phyloP scores from a whole-genome alignment of 2,888 invertebrate genomes.

The Galeopsomyia nigrocyanea region DNA sequence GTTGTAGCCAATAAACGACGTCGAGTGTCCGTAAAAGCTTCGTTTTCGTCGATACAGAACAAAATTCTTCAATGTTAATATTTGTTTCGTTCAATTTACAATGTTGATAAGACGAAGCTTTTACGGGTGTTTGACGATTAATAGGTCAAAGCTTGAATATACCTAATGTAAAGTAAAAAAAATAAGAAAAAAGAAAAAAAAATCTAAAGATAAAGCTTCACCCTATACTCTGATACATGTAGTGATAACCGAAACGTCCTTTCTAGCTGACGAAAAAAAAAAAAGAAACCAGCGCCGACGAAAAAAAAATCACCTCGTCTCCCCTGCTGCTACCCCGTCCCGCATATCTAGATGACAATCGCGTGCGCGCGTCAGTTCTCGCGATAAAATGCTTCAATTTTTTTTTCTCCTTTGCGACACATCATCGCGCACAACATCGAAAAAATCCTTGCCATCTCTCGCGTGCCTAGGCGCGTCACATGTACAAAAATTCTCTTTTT shows the following conservation, averaged over 20 bases:
- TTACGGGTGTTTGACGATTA: slow-evolving; percentile 41
- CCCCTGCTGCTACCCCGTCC: slow-evolving; percentile 29
- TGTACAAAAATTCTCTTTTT: slow-evolving; percentile 1
- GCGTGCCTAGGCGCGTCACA: background rate
- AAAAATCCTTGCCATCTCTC: background rate
- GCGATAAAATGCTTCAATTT: slow-evolving; percentile 6
- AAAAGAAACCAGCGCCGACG: background rate
- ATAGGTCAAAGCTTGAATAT: slow-evolving; percentile 46
- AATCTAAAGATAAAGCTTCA: slow-evolving; percentile 32
- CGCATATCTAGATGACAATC: slow-evolving; percentile 16
- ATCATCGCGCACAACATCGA: slow-evolving; percentile 12
- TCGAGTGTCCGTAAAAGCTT: slow-evolving; percentile 30
- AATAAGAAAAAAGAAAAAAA: slow-evolving; percentile 21
- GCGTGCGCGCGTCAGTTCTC: slow-evolving; percentile 9
- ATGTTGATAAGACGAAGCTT: slow-evolving; percentile 7
- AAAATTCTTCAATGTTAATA: no score
- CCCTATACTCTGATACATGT: slow-evolving; percentile 36
- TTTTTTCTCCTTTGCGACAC: slow-evolving; percentile 10
- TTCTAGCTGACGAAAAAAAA: slow-evolving; percentile 16
- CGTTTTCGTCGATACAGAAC: slow-evolving; percentile 2
- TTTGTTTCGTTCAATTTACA: background rate
- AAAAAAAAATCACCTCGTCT: slow-evolving; percentile 10
- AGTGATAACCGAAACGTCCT: slow-evolving; percentile 20
- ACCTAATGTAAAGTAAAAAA: slow-evolving; percentile 30
- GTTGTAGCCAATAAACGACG: background rate